These are phyloP conservation scores for Tachysurus vachellii DNA, from an alignment of 2,113 vertebrate species.

Conservation along the genomic window DNA sequence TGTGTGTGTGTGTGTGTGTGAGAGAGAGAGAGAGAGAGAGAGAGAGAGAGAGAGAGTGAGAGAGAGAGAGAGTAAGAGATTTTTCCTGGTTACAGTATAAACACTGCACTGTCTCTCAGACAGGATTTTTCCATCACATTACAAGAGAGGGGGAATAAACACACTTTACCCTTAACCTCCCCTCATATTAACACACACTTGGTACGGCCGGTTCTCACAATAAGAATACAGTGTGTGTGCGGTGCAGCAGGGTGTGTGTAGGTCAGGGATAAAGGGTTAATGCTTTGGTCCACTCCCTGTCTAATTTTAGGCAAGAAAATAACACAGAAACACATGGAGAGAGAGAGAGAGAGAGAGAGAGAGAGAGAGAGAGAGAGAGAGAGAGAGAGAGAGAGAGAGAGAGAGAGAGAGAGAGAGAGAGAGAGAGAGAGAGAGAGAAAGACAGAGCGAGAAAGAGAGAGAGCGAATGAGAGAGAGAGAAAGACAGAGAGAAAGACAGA, in stretches of 20 bases:
- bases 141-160: not conserved
- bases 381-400: not conserved
- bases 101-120: constrained; percentile 29
- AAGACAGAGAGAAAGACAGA: not conserved
- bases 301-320: constrained; percentile 26
- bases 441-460: no score
- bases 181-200: not conserved
- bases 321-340: not conserved
- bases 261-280: constrained; percentile 2
- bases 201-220: not conserved
- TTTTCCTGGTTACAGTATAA: constrained; percentile 52
- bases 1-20: constrained; percentile 21
- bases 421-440: not conserved
- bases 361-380: not conserved
- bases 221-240: not conserved
- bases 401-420: not conserved
- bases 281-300: not conserved
- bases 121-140: constrained; percentile 14
- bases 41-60: not conserved
- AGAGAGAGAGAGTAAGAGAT: not conserved
- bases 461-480: constrained; percentile 32
- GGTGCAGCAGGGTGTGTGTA: not conserved
- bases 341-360: no score
- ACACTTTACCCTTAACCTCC: not conserved
- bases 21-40: not conserved